phyloP scores from a whole-genome alignment of 2,888 invertebrate species.

The Plagiodera versicolora region DNA sequence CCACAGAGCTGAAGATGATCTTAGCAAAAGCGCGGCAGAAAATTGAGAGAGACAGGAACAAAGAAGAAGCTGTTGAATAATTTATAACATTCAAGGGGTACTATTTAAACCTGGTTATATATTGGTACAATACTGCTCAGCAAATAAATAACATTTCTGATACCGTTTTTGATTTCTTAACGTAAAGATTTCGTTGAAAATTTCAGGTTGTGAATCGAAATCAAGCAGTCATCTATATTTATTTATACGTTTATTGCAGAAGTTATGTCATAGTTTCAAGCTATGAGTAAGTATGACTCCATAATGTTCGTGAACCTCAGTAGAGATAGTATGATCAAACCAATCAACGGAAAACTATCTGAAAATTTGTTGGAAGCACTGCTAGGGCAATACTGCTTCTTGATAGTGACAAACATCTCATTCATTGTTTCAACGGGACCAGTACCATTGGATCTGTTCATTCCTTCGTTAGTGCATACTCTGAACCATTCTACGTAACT shows the following conservation, averaged over 20 bases:
- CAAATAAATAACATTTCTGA: background rate
- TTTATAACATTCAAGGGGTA: background rate
- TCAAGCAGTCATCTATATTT: no score
- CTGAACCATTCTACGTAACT: background rate
- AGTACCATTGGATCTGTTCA: background rate
- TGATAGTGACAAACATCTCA: background rate
- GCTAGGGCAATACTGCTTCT: background rate
- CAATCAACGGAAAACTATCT: background rate
- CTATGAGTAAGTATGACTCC: background rate
- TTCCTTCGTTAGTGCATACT: background rate
- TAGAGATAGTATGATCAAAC: background rate
- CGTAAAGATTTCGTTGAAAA: no score
- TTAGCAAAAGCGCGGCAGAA: conserved; percentile 73
- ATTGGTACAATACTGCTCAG: background rate
- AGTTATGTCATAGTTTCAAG: no score
- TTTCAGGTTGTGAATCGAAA: no score
- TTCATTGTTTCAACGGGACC: background rate
- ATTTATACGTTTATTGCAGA: no score
- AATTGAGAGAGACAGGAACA: conserved; percentile 55
- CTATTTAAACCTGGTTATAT: background rate
- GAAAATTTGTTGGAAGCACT: background rate
- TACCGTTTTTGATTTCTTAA: no score
- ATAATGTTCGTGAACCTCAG: background rate
- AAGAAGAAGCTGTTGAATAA: background rate
- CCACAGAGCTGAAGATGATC: conserved; percentile 74